These are phyloP conservation scores for Heteropelma amictum DNA, from an alignment of 2,888 invertebrate genomes.

Conservation along the genomic window DNA sequence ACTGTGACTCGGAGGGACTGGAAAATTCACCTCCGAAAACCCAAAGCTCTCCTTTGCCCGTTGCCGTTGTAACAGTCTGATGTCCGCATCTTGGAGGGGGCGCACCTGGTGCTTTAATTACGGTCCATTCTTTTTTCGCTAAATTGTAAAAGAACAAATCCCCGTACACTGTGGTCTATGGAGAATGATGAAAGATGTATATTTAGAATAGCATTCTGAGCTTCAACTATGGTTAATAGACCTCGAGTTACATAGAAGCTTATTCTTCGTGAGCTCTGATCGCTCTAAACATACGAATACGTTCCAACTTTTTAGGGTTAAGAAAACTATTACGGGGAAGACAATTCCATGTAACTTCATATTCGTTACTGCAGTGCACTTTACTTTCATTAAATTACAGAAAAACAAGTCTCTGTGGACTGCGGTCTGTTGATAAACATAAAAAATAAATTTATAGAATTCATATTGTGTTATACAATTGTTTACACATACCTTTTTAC, in stretches of 20 bases:
- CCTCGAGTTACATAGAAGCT: too few species aligned
- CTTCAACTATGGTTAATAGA: neutral
- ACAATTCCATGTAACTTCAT: too few species aligned
- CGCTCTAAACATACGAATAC: too few species aligned
- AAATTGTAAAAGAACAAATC: slow-evolving; percentile 92
- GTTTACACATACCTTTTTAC: slow-evolving; percentile 91
- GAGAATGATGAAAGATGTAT: slow-evolving; percentile 64
- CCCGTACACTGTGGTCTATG: slow-evolving; percentile 90
- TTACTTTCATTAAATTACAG: too few species aligned
- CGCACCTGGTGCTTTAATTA: slow-evolving; percentile 88
- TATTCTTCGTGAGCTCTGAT: too few species aligned
- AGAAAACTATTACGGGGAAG: too few species aligned
- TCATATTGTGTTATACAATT: too few species aligned
- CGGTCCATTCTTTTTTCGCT: slow-evolving; percentile 87
- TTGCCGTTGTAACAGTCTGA: slow-evolving; percentile 88
- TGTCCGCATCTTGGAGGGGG: slow-evolving; percentile 95
- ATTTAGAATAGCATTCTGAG: neutral
- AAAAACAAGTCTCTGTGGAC: too few species aligned
- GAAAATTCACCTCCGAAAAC: slow-evolving; percentile 96
- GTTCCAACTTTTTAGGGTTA: too few species aligned
- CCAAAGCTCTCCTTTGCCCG: slow-evolving; percentile 87
- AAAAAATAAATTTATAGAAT: neutral
- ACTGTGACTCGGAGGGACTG: slow-evolving; percentile 93
- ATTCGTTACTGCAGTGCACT: too few species aligned
- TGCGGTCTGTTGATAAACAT: neutral